Percentiles rank a stretch among this genome's conserved stretches.
Conservation (phyloP, 1,140 invertebrate genomes). For the Hypsibius dujardini region DNA sequence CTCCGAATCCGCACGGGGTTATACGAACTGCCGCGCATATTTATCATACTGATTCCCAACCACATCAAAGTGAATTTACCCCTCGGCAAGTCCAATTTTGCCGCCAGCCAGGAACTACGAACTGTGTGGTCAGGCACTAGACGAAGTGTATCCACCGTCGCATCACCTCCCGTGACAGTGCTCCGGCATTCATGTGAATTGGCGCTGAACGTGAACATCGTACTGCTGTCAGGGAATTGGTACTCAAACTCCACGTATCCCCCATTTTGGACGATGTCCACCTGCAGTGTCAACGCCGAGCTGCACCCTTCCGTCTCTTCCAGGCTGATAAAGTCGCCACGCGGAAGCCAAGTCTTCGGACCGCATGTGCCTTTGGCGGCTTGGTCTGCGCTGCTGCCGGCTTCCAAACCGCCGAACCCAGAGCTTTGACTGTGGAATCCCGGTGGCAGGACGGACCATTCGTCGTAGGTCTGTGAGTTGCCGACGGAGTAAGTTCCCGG, state of each 20-base stretch:
- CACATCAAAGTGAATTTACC: background rate
- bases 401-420: background rate
- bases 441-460: background rate
- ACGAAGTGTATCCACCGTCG: background rate
- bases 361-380: background rate
- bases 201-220: background rate
- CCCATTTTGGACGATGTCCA: background rate
- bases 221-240: background rate
- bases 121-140: background rate
- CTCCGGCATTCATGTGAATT: background rate
- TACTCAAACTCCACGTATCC: slow-evolving; percentile 5
- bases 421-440: background rate
- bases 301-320: background rate
- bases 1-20: background rate
- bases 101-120: background rate
- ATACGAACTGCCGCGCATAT: background rate
- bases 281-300: background rate
- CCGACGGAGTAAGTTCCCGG: background rate
- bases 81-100: background rate
- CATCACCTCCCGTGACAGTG: background rate
- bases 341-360: background rate
- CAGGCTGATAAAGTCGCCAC: slow-evolving; percentile 1
- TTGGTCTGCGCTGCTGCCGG: background rate
- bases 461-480: background rate
- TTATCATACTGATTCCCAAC: background rate